A percentile compares a stretch with the other conserved stretches of the same genome.
Conservation (phyloP, 35 echinoderm and acorn worm genomes). For the Acanthaster planci region DNA sequence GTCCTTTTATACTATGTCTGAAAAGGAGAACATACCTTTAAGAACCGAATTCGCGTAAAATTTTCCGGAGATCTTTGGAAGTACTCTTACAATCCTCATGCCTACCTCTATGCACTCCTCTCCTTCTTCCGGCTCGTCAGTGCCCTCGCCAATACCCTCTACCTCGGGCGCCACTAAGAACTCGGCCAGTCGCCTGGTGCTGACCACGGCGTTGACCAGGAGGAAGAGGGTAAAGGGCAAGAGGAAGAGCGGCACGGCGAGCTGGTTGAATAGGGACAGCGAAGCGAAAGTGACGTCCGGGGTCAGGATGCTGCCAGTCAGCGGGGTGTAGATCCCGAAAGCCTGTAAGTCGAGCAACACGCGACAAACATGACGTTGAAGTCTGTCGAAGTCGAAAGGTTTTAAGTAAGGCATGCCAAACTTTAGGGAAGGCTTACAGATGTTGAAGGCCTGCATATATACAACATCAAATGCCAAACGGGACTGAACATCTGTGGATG, state of each 20-base stretch:
- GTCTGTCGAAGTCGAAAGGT: too few relatives aligned
- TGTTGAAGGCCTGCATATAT: too few relatives aligned
- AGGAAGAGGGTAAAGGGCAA: slow-evolving; percentile 59
- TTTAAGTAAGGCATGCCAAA: too few relatives aligned
- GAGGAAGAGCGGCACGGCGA: slow-evolving; percentile 68
- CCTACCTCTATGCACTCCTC: slow-evolving; percentile 16
- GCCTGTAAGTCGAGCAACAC: slow-evolving; percentile 39
- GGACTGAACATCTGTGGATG: too few relatives aligned
- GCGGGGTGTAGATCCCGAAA: slow-evolving; percentile 67
- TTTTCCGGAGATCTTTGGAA: too few relatives aligned
- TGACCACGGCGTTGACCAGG: slow-evolving; percentile 75
- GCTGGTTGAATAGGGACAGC: slow-evolving; percentile 78
- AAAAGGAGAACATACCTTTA: too few relatives aligned
- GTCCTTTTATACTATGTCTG: too few relatives aligned
- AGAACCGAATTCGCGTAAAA: too few relatives aligned
- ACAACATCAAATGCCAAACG: too few relatives aligned
- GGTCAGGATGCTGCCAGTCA: slow-evolving; percentile 56
- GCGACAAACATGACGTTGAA: not conserved
- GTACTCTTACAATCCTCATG: too few relatives aligned
- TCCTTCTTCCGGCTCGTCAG: not conserved
- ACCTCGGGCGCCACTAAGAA: slow-evolving; percentile 81
- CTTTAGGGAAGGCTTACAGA: too few relatives aligned
- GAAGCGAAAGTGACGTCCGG: slow-evolving; percentile 83
- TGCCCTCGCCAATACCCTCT: slow-evolving; percentile 19
- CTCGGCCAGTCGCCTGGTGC: slow-evolving; percentile 54